Evolutionary conservation across 2,797 vertebrate genomes (phyloP).

Genomic region (Limosa lapponica): DNA sequence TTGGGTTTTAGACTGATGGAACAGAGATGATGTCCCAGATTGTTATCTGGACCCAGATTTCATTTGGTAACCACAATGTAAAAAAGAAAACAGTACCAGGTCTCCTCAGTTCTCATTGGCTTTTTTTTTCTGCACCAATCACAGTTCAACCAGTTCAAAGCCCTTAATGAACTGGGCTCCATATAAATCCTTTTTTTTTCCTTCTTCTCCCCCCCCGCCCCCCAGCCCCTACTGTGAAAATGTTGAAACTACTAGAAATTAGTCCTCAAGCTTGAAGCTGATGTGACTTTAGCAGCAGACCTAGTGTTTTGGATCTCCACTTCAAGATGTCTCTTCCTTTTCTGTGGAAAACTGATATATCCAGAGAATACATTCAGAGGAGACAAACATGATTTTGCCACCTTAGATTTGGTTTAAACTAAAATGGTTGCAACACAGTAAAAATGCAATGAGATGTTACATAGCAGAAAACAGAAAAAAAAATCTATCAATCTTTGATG

Average conservation of each 20-base stretch:
- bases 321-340: background rate
- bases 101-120: accelerated
- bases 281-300: background rate
- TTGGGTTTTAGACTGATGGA: background rate
- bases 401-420: background rate
- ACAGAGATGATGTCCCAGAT: background rate
- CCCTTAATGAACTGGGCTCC: background rate
- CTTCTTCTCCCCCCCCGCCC: no score
- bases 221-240: background rate
- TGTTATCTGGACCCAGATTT: background rate
- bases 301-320: background rate
- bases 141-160: background rate
- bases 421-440: background rate
- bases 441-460: background rate
- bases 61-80: background rate
- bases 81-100: background rate
- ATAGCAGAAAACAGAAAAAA: background rate
- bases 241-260: background rate
- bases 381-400: background rate
- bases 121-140: background rate
- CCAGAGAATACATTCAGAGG: background rate
- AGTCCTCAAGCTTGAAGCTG: background rate
- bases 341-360: background rate
- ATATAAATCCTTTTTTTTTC: background rate
- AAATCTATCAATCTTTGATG: background rate